Conservation (phyloP, 2,888 invertebrate species). For the Calephelis perditalis region DNA sequence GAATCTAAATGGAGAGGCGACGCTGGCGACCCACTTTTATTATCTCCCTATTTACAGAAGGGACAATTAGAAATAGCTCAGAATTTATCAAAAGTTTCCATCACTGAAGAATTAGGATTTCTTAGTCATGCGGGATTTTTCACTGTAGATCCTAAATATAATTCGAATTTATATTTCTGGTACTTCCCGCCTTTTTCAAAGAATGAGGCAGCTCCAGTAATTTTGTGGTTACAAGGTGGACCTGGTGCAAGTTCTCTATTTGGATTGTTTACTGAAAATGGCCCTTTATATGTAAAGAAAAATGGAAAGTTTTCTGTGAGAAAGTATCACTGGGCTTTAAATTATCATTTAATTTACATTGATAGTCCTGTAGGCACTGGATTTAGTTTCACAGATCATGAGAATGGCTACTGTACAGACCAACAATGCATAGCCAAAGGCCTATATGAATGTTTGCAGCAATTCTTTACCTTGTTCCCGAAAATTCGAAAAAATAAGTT, state of each 20-base stretch:
- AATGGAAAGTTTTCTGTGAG: slow-evolving; percentile 48
- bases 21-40: slow-evolving; percentile 68
- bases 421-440: slow-evolving; percentile 76
- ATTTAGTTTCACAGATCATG: slow-evolving; percentile 79
- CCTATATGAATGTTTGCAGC: slow-evolving; percentile 69
- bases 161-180: slow-evolving; percentile 82
- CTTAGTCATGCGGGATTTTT: slow-evolving; percentile 80
- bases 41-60: slow-evolving; percentile 77
- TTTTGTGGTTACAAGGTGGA: slow-evolving; percentile 79
- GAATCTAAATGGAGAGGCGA: slow-evolving; percentile 34
- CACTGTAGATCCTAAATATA: slow-evolving; percentile 75
- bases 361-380: slow-evolving; percentile 83
- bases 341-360: slow-evolving; percentile 79
- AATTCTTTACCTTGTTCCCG: slow-evolving; percentile 80
- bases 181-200: slow-evolving; percentile 77
- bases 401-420: slow-evolving; percentile 73
- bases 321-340: slow-evolving; percentile 77
- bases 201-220: slow-evolving; percentile 58
- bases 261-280: slow-evolving; percentile 78
- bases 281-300: slow-evolving; percentile 71
- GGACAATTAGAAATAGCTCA: slow-evolving; percentile 68
- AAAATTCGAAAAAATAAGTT: slow-evolving; percentile 71
- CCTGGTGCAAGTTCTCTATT: slow-evolving; percentile 76
- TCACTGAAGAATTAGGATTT: slow-evolving; percentile 56
- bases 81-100: slow-evolving; percentile 50